phyloP scores from a whole-genome alignment of 2,113 vertebrate species.

The Hyperopisus bebe region DNA sequence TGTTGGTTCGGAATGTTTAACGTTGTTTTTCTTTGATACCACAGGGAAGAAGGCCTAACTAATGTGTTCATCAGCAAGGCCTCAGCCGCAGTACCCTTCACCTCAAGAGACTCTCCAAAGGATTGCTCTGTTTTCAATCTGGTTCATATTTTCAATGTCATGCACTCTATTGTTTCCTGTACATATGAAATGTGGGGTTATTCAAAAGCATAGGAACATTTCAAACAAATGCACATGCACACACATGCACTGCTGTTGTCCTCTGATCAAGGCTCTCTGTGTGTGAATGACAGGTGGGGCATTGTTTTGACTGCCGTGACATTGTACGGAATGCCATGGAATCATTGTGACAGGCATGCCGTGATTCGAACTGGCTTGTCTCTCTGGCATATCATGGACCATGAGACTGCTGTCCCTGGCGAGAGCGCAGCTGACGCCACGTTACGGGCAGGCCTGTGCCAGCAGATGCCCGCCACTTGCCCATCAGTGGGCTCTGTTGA shows the following conservation, averaged over 20 bases:
- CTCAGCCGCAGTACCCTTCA: neutral
- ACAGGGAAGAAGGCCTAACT: neutral
- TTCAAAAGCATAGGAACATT: neutral
- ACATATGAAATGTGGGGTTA: neutral
- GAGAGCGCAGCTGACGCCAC: neutral
- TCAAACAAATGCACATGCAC: neutral
- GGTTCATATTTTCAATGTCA: neutral
- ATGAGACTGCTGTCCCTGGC: neutral
- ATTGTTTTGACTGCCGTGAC: neutral
- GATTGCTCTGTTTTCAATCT: neutral
- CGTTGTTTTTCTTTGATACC: constrained; percentile 9
- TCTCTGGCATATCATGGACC: neutral
- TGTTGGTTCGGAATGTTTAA: neutral
- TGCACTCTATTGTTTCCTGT: neutral
- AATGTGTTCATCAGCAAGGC: neutral
- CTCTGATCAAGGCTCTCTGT: neutral
- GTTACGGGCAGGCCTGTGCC: neutral
- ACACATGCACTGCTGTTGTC: neutral
- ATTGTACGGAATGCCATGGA: neutral
- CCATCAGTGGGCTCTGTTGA: neutral
- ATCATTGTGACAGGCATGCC: neutral
- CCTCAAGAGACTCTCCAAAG: neutral
- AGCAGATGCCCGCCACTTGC: neutral
- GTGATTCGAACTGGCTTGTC: neutral
- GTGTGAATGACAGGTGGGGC: neutral